Evolutionary conservation across 2,888 invertebrate genomes (phyloP), one percentile per base, ranked within the genome.

Genomic region (Himalopsyche tibetana): DNA sequence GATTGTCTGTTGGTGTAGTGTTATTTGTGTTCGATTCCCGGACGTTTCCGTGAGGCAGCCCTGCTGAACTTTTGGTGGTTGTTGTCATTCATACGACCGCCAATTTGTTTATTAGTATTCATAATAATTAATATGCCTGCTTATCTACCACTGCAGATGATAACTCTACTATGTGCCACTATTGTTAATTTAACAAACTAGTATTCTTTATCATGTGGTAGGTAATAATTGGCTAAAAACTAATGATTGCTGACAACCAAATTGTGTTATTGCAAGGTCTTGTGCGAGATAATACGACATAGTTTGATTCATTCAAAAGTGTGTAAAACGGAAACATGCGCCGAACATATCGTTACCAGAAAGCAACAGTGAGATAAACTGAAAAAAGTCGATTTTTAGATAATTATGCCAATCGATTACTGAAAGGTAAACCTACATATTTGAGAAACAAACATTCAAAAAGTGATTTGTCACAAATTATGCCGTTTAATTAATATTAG

Each of bases 151-250:
- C 19, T 19, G 19, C 63, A 63, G 63, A 63, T 63, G 28, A 63
- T 51, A 51, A 15, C 51, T 51, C 19, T 19, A 63, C 63, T 63
- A 63, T 63, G 19, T 63, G 19, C 63, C 8, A 19, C 28, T 63
- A 63, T 63, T 63, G 28, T 63, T 19, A 63, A 19, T 19, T 63
- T 19, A 63, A 11, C 19, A 28, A 63, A 63, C 63, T 63, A 63
- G 63, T 63, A 63, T 19, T 28, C 8, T 5, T 63, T 63, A 63
- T 63, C 63, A 6, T 6, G 63, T 8, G 63, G 28, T 63, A 63
- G 63, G 63, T 63, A 63, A 28, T 63, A n/a, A 63, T 63, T 63
- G 19, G 63, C 28, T 63, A 63, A 63, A 63, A 63, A n/a, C 28
- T 19, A 63, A 63, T 63, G 28, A 63, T 63, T 63, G n/a, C 19